Evolutionary conservation across 2,797 vertebrate species (phyloP).

Genomic region (Xiphorhynchus erythropygius): DNA sequence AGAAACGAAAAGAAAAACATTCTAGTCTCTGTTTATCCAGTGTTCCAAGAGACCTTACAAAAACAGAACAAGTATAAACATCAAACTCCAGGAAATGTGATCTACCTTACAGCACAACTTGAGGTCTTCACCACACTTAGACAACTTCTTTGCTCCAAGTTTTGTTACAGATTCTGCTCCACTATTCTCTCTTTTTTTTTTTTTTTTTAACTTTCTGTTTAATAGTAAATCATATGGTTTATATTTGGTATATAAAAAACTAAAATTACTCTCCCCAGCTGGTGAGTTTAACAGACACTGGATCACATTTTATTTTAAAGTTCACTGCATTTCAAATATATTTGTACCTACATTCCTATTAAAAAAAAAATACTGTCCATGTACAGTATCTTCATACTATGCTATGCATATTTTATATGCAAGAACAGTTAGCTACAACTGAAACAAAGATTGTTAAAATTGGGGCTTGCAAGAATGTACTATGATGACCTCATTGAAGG

Average conservation of each 20-base stretch:
- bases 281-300: neutral
- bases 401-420: too few relatives aligned
- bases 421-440: neutral
- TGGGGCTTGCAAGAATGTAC: neutral
- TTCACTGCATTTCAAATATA: neutral
- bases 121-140: neutral
- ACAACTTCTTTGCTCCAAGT: neutral
- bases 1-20: neutral
- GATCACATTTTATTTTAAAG: neutral
- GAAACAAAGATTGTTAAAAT: neutral
- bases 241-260: fast-evolving
- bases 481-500: fast-evolving
- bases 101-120: neutral
- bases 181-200: neutral
- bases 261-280: neutral
- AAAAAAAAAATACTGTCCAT: fast-evolving
- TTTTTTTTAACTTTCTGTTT: neutral
- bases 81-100: neutral
- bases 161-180: neutral
- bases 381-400: neutral
- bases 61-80: neutral
- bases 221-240: neutral
- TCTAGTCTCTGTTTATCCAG: neutral
- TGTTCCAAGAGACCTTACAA: neutral
- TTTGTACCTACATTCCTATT: neutral